Base-by-base conservation (phyloP, 2,113 vertebrate genomes). In the Holacanthus passer region DNA sequence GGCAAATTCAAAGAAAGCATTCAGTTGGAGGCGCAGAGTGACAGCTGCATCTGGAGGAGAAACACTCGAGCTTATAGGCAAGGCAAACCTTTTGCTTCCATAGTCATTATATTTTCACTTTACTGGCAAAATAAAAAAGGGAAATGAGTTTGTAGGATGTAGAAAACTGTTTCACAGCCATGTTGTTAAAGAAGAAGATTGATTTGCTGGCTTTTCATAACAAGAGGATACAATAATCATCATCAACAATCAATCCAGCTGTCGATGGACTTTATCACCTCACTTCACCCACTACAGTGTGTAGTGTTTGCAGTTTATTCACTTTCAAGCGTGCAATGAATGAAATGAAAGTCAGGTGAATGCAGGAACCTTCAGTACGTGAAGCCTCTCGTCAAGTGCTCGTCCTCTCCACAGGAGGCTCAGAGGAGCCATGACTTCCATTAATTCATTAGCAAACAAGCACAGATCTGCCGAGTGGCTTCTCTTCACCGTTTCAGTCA, bases 1-100 rank as follows among this genome's bases (percentile, higher is more conserved):
- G 29, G 56, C 6, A 5, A 45, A 80, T 73, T 86, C 59, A 82
- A 69, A 87, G 78, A 66, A 37, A 64, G 73, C 62, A 4, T 72
- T 84, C 48, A 78, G 65, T 48, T 14, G 1, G 31, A 11, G 22
- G 4, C 0, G 3, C 27, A 48, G 55, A 77, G 67, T 77, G 69
- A 74, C 65, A 72, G 73, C 13, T 68, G 29, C 1, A 64, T 67
- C 29, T 41, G 63, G 31, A 45, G 43, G 47, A 73, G 14, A 70
- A 73, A 72, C 24, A 72, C 35, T 52, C 16, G 1, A 43, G 37
- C 5, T 62, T n/a, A 12, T n/a, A 29, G 29, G 41, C 9, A 66
- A 76, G 35, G 55, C 27, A 76, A 77, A 66, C 27, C 55, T 50
- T 66, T 31, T 52, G 32, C 56, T 65, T 67, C 31, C 4, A 5